These are phyloP conservation scores for Phylloscopus trochiloides DNA, from an alignment of 2,113 vertebrate genomes.

Conservation along the genomic window DNA sequence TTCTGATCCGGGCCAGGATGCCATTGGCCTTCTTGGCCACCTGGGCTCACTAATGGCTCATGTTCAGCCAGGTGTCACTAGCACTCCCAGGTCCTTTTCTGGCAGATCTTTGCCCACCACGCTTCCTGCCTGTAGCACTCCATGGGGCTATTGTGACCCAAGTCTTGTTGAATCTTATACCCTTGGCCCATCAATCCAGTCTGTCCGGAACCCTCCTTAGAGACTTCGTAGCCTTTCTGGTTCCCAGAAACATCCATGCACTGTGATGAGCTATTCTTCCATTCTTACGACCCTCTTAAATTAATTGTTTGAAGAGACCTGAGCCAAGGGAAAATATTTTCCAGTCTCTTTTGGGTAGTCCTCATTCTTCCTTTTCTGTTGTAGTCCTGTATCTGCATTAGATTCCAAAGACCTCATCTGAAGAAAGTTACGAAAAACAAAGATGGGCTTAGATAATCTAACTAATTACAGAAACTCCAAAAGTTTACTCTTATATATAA, in stretches of 20 bases:
- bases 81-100: neutral
- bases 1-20: neutral
- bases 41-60: neutral
- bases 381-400: neutral
- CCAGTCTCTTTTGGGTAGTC: neutral
- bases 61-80: neutral
- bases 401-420: neutral
- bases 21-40: neutral
- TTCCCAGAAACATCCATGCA: neutral
- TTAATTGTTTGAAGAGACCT: neutral
- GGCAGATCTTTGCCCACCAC: neutral
- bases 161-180: neutral
- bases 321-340: neutral
- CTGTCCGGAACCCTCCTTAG: neutral
- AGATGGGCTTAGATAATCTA: neutral
- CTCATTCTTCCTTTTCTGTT: neutral
- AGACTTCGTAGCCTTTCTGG: fast-evolving
- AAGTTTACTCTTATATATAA: neutral
- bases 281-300: neutral
- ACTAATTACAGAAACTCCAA: constrained; percentile 7
- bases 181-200: neutral
- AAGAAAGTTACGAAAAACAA: neutral
- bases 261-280: neutral
- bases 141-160: neutral
- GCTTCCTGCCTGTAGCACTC: neutral